These are phyloP conservation scores for Cryptotermes secundus DNA, from an alignment of 1,140 invertebrate species.

Conservation along the genomic window DNA sequence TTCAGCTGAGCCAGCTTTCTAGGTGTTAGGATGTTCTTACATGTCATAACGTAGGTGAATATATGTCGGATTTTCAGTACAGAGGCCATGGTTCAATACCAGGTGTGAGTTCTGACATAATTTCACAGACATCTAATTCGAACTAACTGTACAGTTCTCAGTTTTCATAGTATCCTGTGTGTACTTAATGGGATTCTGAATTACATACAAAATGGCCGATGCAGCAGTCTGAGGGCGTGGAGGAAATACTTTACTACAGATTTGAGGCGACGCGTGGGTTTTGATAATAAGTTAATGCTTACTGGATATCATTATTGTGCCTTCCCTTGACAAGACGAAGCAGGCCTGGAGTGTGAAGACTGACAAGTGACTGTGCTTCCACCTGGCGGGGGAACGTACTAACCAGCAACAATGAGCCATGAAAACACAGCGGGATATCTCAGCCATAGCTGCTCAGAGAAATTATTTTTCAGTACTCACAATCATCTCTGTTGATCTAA, in stretches of 20 bases:
- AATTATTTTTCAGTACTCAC: constrained; percentile 2
- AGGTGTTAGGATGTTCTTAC: too few relatives aligned
- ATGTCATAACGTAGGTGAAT: too few relatives aligned
- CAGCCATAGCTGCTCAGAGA: background rate
- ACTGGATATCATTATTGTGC: background rate
- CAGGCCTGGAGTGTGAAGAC: background rate
- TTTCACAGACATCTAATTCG: background rate
- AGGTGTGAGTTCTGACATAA: too few relatives aligned
- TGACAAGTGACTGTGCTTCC: constrained; percentile 21
- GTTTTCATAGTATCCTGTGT: background rate
- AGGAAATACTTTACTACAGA: background rate
- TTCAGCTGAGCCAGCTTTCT: too few relatives aligned
- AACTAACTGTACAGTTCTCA: background rate
- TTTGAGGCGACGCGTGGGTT: background rate
- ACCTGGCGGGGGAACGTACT: background rate
- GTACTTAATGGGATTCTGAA: constrained; percentile 12
- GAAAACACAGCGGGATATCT: background rate
- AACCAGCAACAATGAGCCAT: constrained; percentile 25
- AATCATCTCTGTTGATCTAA: constrained; percentile 16
- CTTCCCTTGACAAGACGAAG: background rate
- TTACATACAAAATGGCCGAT: background rate
- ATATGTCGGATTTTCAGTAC: too few relatives aligned
- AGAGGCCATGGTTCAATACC: too few relatives aligned
- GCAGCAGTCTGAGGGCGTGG: constrained; percentile 15
- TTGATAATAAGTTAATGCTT: constrained; percentile 18